Evolutionary conservation across 2,888 invertebrate genomes (phyloP).

Genomic region (Cantharis flavilabris): DNA sequence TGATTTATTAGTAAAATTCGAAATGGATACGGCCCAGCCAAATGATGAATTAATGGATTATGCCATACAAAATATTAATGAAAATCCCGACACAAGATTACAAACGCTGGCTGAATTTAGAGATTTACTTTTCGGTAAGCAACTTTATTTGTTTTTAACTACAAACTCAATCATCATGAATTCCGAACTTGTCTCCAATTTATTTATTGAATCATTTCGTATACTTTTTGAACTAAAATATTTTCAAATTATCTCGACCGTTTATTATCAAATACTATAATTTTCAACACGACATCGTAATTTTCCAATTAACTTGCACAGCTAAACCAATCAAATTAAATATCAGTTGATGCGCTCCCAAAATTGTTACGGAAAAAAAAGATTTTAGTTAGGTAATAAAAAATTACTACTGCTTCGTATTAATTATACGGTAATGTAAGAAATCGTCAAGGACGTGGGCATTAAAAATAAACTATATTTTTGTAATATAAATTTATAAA

Average conservation of each 20-base stretch:
- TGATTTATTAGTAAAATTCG: constrained; percentile 54
- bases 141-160: not conserved
- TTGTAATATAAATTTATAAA: too few relatives aligned
- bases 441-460: too few relatives aligned
- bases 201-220: not conserved
- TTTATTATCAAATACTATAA: not conserved
- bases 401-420: not conserved
- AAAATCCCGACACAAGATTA: constrained; percentile 70
- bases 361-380: not conserved
- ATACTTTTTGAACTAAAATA: not conserved
- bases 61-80: constrained; percentile 69
- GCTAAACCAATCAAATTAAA: not conserved
- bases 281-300: not conserved
- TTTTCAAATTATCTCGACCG: not conserved
- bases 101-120: constrained; percentile 72
- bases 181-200: not conserved
- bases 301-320: not conserved
- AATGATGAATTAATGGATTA: constrained; percentile 69
- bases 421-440: not conserved
- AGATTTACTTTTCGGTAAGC: constrained; percentile 73
- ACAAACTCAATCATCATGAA: not conserved
- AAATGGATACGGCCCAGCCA: constrained; percentile 68
- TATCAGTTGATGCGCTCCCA: not conserved
- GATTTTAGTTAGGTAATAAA: not conserved
- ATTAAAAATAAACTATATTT: too few relatives aligned